Evolutionary conservation across 2,113 vertebrate genomes (phyloP), one percentile per base, ranked within the genome.

Genomic region (Sturnus vulgaris): DNA sequence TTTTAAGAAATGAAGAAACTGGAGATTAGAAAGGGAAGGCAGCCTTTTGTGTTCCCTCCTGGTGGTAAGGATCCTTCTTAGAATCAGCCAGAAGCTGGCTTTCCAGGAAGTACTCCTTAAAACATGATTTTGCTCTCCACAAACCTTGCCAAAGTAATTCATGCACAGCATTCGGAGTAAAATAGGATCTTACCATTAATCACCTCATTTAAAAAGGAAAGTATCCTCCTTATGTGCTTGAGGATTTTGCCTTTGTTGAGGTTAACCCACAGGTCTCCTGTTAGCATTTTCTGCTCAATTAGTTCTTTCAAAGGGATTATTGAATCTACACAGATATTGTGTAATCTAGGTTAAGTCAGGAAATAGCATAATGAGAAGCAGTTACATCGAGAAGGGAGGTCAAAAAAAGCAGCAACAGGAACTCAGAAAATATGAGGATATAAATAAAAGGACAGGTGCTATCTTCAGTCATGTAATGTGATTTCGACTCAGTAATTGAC

Each of bases 401-500:
- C 57, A 91, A 80, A 94, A 92, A 90, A 95, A 95, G 83, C 66
- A 91, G 66, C 69, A 79, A 80, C 65, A 94, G 73, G 91, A 83
- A 93, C 86, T 96, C 50, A 94, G 90, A 83, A 88, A 53, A 95
- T 75, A 92, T 60, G 63, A 82, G 40, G 95, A 68, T 96, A 89
- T 96, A 97, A 96, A 96, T 96, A 93, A 93, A 93, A 95, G 55
- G 92, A 90, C 92, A 96, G 84, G 92, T 93, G 83, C 60, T 96
- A 77, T 86, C 88, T 91, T 97, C 92, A 85, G 81, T 92, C 90
- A 66, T 93, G 82, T 95, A 93, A 95, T 40, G 59, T 94, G 82
- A 94, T 94, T 93, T 84, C 59, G 68, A 84, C 66, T 90, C 76
- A 86, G 82, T 87, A 94, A 96, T 87, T 94, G 83, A 81, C 72